Conservation (phyloP, 1,140 invertebrate species). For the Eumaeus atala region DNA sequence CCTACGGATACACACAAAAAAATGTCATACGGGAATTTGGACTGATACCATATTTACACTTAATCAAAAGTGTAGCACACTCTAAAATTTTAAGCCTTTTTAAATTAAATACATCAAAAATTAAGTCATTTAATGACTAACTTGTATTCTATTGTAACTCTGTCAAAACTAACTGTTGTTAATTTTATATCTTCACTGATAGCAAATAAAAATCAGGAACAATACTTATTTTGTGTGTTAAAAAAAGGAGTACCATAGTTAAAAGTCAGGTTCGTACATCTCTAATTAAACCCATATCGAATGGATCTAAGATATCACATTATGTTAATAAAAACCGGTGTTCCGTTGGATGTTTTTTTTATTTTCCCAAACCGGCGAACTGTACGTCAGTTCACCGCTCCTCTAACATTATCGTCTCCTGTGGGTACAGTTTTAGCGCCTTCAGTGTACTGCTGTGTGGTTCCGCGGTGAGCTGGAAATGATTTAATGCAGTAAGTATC, state of each 20-base stretch:
- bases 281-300: slow-evolving; percentile 2
- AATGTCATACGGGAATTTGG: no score
- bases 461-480: slow-evolving; percentile 85
- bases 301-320: background rate
- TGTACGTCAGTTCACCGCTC: slow-evolving; percentile 79
- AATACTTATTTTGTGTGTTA: background rate
- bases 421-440: slow-evolving; percentile 89
- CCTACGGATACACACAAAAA: no score
- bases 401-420: slow-evolving; percentile 94
- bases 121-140: no score
- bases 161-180: no score
- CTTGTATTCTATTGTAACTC: no score
- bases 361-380: background rate
- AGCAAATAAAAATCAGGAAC: no score
- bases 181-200: no score
- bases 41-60: no score
- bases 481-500: background rate
- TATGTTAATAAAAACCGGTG: slow-evolving; percentile 1
- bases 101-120: no score
- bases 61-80: no score
- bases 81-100: no score
- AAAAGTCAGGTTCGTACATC: background rate
- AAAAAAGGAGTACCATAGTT: background rate
- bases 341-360: slow-evolving; percentile 1
- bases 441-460: slow-evolving; percentile 84